A percentile compares a stretch with the other conserved stretches of the same genome.
Evolutionary conservation across 2,888 invertebrate species (phyloP).

Genomic region (Sabatieria punctata): DNA sequence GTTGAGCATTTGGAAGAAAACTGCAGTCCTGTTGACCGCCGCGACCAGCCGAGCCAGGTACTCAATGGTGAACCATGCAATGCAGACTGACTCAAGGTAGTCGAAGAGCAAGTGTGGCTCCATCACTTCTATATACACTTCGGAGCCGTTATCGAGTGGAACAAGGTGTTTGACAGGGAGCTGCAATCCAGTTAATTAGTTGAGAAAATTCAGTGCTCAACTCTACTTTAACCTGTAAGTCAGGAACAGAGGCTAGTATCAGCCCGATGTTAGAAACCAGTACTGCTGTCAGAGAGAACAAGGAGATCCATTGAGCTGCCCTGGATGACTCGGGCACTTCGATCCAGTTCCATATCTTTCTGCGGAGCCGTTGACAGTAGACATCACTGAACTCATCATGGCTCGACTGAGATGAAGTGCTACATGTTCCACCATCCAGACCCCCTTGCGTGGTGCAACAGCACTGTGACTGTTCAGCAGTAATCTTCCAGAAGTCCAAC

Average conservation of each 20-base stretch:
- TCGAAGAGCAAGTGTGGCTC: conserved; percentile 25
- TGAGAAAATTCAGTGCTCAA: no score
- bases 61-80: conserved; percentile 32
- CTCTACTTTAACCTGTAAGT: background rate
- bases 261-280: background rate
- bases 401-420: no score
- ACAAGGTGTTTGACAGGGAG: no score
- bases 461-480: conserved; percentile 25
- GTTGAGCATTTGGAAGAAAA: conserved; percentile 27
- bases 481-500: conserved; percentile 30
- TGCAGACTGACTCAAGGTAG: conserved; percentile 30
- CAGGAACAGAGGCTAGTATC: background rate
- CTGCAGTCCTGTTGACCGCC: conserved; percentile 26
- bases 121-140: no score
- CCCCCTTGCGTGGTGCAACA: no score
- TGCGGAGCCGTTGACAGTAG: no score
- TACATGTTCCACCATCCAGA: no score
- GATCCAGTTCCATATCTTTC: background rate
- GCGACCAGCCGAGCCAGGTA: conserved; percentile 24
- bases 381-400: no score
- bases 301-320: background rate
- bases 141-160: no score
- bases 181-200: no score
- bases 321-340: background rate
- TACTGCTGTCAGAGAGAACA: background rate